phyloP scores from a whole-genome alignment of 1,140 invertebrate species.

The Drosophila elegans region DNA sequence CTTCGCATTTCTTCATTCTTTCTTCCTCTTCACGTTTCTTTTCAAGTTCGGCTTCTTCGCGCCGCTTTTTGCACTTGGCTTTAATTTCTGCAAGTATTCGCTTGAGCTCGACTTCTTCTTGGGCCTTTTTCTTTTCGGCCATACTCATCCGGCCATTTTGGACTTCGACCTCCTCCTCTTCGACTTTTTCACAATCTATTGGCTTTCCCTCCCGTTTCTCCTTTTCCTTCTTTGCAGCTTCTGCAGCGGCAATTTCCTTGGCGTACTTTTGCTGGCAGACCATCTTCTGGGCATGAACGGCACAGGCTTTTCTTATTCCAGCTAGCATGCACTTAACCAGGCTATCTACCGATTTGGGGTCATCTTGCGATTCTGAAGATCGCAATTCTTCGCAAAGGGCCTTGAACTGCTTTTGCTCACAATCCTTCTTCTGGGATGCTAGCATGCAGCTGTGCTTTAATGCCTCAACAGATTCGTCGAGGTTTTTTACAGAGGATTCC shows the following conservation, averaged over 20 bases:
- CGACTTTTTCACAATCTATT: not conserved
- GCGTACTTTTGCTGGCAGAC: slow-evolving; percentile 14
- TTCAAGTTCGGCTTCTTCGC: not conserved
- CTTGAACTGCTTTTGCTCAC: slow-evolving; percentile 19
- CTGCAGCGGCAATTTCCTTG: slow-evolving; percentile 1
- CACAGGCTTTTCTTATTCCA: slow-evolving; percentile 19
- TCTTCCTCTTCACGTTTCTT: not conserved
- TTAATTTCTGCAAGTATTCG: not conserved
- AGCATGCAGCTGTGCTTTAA: not conserved
- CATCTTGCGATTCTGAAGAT: not conserved
- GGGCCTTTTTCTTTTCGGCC: not conserved
- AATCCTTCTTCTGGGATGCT: slow-evolving; percentile 7
- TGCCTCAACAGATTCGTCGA: slow-evolving; percentile 1
- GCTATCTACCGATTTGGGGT: not conserved
- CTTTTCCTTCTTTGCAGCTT: not conserved
- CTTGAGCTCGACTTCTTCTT: slow-evolving; percentile 1
- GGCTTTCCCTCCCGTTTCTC: not conserved
- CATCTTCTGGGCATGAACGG: slow-evolving; percentile 18
- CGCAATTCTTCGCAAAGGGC: slow-evolving; percentile 15
- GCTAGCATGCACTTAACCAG: slow-evolving; percentile 22
- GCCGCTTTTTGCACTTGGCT: slow-evolving; percentile 4
- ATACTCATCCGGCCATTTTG: not conserved
- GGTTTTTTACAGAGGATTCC: not conserved
- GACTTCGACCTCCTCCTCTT: not conserved
- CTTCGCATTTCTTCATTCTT: not conserved